Percentiles rank a stretch among this genome's conserved stretches.
phyloP scores from a whole-genome alignment of 2,888 invertebrate genomes.

The Sinotaia quadrata region DNA sequence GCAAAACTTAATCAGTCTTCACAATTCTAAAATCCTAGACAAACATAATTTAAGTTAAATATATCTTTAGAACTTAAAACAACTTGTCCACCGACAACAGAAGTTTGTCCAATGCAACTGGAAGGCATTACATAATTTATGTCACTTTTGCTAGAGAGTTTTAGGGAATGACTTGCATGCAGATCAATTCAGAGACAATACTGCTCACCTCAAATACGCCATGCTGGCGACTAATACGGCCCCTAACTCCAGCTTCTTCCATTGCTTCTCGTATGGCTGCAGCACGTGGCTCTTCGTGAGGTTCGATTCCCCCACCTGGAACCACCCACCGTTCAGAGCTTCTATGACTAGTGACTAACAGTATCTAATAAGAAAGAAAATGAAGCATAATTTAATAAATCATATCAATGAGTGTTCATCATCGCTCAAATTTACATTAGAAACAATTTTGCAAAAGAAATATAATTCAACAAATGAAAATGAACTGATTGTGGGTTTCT shows the following conservation, averaged over 20 bases:
- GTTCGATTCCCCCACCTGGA: constrained; percentile 97
- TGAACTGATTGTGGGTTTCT: too few species aligned
- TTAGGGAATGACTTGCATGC: too few species aligned
- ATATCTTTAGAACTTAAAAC: too few species aligned
- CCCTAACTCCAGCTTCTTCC: constrained; percentile 96
- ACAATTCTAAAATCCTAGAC: too few species aligned
- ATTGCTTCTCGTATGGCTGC: constrained; percentile 94
- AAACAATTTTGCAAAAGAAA: neutral
- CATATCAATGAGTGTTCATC: neutral
- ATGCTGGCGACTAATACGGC: constrained; percentile 88
- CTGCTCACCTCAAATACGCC: constrained; percentile 91
- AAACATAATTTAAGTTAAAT: too few species aligned
- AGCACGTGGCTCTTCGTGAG: constrained; percentile 87
- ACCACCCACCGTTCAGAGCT: constrained; percentile 95
- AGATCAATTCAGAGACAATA: too few species aligned
- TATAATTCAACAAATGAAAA: too few species aligned
- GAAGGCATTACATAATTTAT: too few species aligned
- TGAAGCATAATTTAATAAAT: neutral
- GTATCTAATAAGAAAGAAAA: constrained; percentile 78
- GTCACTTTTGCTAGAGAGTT: too few species aligned
- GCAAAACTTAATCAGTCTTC: too few species aligned
- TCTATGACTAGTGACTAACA: constrained; percentile 92
- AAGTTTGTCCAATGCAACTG: too few species aligned
- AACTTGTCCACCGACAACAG: too few species aligned
- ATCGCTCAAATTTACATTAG: neutral